Conservation (phyloP, 2,888 invertebrate species). For the Hanleya hanleyi region DNA sequence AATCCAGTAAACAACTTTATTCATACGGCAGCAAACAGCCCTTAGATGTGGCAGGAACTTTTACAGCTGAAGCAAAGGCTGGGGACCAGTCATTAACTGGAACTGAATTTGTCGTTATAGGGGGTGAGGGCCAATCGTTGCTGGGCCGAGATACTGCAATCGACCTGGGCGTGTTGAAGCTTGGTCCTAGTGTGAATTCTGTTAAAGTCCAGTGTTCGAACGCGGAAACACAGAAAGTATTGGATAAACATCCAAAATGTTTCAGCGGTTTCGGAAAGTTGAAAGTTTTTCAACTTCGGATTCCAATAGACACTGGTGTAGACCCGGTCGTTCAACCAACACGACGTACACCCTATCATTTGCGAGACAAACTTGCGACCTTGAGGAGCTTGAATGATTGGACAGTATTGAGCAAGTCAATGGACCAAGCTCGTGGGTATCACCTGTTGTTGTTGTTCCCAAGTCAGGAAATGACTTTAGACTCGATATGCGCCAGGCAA, state of each 20-base stretch:
- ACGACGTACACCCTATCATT: neutral
- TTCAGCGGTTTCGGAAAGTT: neutral
- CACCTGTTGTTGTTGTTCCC: neutral
- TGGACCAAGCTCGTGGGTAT: neutral
- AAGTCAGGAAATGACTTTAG: neutral
- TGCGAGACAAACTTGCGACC: neutral
- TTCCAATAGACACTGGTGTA: neutral
- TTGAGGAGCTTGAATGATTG: neutral
- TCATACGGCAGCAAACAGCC: conserved; percentile 31
- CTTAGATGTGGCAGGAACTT: conserved; percentile 5
- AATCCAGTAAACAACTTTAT: conserved; percentile 19
- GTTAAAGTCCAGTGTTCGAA: neutral
- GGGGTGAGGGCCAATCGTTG: conserved; percentile 14
- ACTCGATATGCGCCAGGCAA: neutral
- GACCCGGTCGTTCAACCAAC: neutral
- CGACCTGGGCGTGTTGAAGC: neutral
- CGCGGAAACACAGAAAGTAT: neutral
- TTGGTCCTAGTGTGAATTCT: neutral
- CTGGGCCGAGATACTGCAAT: conserved; percentile 2
- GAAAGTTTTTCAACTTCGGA: neutral
- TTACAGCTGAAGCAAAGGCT: conserved; percentile 7
- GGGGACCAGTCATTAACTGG: neutral
- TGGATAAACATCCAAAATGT: neutral
- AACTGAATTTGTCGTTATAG: conserved; percentile 25
- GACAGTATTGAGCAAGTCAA: neutral